phyloP scores from a whole-genome alignment of 2,888 invertebrate genomes.

The Nasonovia ribisnigri region DNA sequence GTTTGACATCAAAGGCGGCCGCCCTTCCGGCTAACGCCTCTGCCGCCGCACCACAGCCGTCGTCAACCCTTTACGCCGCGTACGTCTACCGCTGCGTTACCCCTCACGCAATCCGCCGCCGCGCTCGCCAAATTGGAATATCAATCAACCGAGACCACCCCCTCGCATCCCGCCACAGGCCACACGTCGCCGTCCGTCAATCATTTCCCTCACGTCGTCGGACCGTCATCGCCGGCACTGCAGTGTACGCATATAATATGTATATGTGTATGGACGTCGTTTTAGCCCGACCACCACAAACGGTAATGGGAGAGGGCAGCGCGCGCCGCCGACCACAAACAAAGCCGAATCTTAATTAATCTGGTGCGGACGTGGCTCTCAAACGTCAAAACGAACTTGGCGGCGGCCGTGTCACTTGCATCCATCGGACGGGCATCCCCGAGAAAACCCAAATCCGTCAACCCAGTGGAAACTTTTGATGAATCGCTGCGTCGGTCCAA shows the following conservation, averaged over 20 bases:
- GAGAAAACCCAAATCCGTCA: slow-evolving; percentile 46
- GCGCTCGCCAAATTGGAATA: slow-evolving; percentile 45
- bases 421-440: slow-evolving; percentile 18
- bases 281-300: not conserved
- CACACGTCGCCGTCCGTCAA: slow-evolving; percentile 46
- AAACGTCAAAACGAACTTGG: slow-evolving; percentile 43
- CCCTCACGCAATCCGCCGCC: not conserved
- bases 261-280: not conserved
- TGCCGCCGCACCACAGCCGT: slow-evolving; percentile 26
- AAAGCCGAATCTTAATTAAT: slow-evolving; percentile 64
- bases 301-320: not conserved
- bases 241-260: not conserved
- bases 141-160: slow-evolving; percentile 51
- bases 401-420: slow-evolving; percentile 55
- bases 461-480: slow-evolving; percentile 54
- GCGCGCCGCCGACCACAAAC: slow-evolving; percentile 50
- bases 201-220: slow-evolving; percentile 32
- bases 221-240: not conserved
- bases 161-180: not conserved
- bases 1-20: slow-evolving; percentile 55
- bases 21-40: slow-evolving; percentile 47
- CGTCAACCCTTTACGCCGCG: slow-evolving; percentile 47
- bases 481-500: slow-evolving; percentile 39
- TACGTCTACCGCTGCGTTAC: not conserved
- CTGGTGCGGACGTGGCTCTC: slow-evolving; percentile 50